A percentile compares a stretch with the other conserved stretches of the same genome.
Conservation (phyloP, 2,888 invertebrate genomes). For the Drosophila suboccidentalis region DNA sequence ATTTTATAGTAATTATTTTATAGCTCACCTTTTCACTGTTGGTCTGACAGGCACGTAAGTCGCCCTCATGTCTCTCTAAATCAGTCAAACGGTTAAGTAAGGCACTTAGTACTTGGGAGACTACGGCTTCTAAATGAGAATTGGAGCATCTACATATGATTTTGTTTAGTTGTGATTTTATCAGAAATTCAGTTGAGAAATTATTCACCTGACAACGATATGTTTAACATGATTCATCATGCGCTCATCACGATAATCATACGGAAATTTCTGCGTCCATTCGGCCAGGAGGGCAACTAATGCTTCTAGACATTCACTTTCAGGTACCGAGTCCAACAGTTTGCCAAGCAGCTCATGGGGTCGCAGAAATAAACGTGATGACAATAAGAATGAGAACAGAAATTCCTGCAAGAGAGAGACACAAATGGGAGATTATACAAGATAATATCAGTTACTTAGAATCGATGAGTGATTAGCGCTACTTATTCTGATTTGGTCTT, state of each 20-base stretch:
- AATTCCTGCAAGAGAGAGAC: conserved; percentile 78
- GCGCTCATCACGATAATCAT: conserved; percentile 85
- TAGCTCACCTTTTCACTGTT: conserved; percentile 83
- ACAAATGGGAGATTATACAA: not conserved
- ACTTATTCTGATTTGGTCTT: conserved; percentile 21
- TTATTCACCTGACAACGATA: conserved; percentile 85
- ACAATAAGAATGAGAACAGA: conserved; percentile 85
- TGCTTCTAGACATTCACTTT: conserved; percentile 83
- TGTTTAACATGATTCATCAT: conserved; percentile 86
- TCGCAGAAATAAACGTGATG: conserved; percentile 85
- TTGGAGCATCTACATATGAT: conserved; percentile 81
- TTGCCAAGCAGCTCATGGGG: conserved; percentile 85
- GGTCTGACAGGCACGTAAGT: conserved; percentile 85
- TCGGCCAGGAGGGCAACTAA: conserved; percentile 84
- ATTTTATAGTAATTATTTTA: not conserved
- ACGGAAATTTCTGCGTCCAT: conserved; percentile 85
- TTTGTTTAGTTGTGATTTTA: not conserved
- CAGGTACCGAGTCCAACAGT: conserved; percentile 85
- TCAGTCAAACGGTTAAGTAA: conserved; percentile 86
- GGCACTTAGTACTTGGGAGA: conserved; percentile 86
- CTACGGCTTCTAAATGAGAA: conserved; percentile 84
- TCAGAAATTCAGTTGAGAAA: no score
- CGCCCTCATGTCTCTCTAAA: conserved; percentile 85
- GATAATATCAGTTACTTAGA: not conserved
- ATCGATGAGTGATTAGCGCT: not conserved